Evolutionary conservation across 2,888 invertebrate genomes (phyloP).

Genomic region (Caenorhabditis sp.): DNA sequence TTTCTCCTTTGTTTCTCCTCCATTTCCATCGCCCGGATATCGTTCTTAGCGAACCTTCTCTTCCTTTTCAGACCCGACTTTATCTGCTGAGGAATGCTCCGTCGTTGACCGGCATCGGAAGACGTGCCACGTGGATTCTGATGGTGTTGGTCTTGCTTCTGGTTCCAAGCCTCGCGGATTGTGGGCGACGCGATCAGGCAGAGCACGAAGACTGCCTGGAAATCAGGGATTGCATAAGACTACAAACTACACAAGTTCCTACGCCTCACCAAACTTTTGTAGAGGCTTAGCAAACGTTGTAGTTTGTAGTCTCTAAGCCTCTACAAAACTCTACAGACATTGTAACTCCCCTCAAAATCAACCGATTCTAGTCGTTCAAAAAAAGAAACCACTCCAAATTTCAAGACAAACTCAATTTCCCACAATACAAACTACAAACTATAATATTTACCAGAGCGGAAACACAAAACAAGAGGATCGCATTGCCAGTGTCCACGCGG

Average conservation of each 20-base stretch:
- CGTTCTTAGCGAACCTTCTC: slow-evolving; percentile 40
- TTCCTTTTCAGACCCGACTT: slow-evolving; percentile 31
- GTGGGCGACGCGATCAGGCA: background rate
- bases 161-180: background rate
- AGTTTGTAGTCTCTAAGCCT: too few relatives aligned
- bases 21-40: slow-evolving; percentile 40
- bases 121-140: background rate
- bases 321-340: too few relatives aligned
- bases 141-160: background rate
- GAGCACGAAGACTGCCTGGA: background rate
- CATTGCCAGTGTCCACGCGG: too few relatives aligned
- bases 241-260: background rate
- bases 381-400: too few relatives aligned
- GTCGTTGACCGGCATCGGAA: background rate
- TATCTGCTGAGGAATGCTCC: background rate
- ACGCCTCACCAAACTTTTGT: background rate
- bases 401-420: too few relatives aligned
- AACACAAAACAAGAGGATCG: too few relatives aligned
- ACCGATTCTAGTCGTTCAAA: too few relatives aligned
- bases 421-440: too few relatives aligned
- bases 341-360: too few relatives aligned
- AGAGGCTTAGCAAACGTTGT: too few relatives aligned
- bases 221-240: background rate
- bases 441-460: too few relatives aligned
- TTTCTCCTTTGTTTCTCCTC: slow-evolving; percentile 32